Evolutionary conservation across 2,888 invertebrate genomes (phyloP).

Genomic region (Pachliopta kotzebuea): DNA sequence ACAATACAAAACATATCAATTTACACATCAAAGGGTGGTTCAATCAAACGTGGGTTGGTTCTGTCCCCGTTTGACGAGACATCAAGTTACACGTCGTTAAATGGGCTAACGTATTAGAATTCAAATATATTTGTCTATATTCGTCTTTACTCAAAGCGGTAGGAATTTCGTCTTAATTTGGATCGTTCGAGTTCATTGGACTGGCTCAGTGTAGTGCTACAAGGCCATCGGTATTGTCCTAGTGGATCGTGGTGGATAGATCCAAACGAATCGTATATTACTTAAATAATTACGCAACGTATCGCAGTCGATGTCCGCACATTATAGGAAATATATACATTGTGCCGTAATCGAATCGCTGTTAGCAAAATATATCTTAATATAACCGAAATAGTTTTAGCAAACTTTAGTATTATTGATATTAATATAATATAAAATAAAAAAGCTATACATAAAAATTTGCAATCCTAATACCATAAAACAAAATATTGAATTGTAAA

Average conservation of each 20-base stretch:
- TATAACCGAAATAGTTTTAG: too few species aligned
- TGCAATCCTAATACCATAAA: too few species aligned
- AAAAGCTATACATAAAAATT: too few species aligned
- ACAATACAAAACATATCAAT: background rate
- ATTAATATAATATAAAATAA: too few species aligned
- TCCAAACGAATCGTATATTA: slow-evolving; percentile 19
- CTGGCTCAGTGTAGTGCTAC: slow-evolving; percentile 48
- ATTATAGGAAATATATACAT: background rate
- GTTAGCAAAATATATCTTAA: too few species aligned
- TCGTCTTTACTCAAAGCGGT: slow-evolving; percentile 40
- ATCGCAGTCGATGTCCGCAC: background rate
- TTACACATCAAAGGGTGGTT: slow-evolving; percentile 23
- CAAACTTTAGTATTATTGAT: too few species aligned
- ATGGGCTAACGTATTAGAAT: slow-evolving; percentile 31
- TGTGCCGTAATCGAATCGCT: background rate
- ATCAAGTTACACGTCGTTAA: slow-evolving; percentile 24
- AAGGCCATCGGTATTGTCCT: slow-evolving; percentile 62
- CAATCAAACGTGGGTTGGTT: slow-evolving; percentile 17
- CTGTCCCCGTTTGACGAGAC: slow-evolving; percentile 25
- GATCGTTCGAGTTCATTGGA: slow-evolving; percentile 49
- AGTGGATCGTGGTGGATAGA: slow-evolving; percentile 37
- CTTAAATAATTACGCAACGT: slow-evolving; percentile 6
- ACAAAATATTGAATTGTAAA: too few species aligned
- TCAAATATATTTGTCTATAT: slow-evolving; percentile 37
- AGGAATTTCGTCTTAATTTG: slow-evolving; percentile 55